phyloP scores from a whole-genome alignment of 2,113 vertebrate species.

The Rhinichthys klamathensis region DNA sequence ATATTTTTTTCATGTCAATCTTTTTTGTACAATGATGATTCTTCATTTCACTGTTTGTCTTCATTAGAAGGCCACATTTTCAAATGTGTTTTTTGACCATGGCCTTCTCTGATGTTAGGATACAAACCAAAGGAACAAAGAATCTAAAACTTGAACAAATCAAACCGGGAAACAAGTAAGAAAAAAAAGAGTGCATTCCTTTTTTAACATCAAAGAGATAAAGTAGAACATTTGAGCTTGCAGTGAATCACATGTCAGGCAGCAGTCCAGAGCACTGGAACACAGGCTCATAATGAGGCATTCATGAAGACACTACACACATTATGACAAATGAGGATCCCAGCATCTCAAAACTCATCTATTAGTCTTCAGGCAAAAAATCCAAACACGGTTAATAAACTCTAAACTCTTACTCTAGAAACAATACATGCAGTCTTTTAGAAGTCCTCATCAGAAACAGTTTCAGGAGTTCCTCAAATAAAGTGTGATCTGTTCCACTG shows the following conservation, averaged over 20 bases:
- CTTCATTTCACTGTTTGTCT: background rate
- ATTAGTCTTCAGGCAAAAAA: conserved; percentile 28
- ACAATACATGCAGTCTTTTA: background rate
- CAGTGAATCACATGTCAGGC: conserved; percentile 67
- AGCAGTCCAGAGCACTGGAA: conserved; percentile 46
- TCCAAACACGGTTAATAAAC: conserved; percentile 20
- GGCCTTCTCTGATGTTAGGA: conserved; percentile 1
- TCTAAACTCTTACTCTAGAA: conserved; percentile 1
- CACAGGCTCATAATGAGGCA: conserved; percentile 66
- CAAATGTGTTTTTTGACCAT: background rate
- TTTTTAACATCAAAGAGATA: conserved; percentile 60
- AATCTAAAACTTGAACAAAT: conserved; percentile 36
- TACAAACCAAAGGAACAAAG: conserved; percentile 40
- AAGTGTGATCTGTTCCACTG: background rate
- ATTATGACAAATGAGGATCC: conserved; percentile 37
- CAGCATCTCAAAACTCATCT: conserved; percentile 34
- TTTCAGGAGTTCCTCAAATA: conserved; percentile 21
- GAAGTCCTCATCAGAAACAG: background rate
- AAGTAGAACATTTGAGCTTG: conserved; percentile 50
- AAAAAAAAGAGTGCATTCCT: conserved; percentile 44
- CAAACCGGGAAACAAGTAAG: background rate
- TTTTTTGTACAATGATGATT: background rate
- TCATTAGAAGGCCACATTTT: background rate
- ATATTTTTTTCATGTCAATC: background rate
- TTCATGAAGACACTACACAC: conserved; percentile 64